phyloP scores from a whole-genome alignment of 64 coral and sea anemone genomes.

The Montipora foliosa region DNA sequence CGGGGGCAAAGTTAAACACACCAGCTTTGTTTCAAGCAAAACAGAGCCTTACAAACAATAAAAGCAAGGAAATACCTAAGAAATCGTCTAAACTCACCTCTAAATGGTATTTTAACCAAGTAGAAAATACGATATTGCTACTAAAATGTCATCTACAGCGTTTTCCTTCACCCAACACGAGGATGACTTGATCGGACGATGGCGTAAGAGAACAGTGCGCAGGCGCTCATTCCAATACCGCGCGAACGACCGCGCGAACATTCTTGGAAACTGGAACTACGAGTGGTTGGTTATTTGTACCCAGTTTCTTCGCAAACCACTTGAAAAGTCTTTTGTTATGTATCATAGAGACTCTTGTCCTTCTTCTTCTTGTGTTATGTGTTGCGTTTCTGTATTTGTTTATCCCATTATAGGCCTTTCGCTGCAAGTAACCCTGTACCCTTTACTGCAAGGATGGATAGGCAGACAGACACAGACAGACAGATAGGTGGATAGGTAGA shows the following conservation, averaged over 20 bases:
- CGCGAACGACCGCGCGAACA: not conserved
- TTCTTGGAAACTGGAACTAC: constrained; percentile 12
- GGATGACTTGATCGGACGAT: constrained; percentile 81
- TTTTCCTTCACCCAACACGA: constrained; percentile 73
- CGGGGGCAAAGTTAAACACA: not conserved
- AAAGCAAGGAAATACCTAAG: not conserved
- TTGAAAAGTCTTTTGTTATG: too few relatives aligned
- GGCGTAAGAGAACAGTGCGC: constrained; percentile 86
- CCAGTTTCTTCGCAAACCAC: too few relatives aligned
- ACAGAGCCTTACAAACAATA: not conserved
- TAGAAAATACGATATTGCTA: constrained; percentile 3
- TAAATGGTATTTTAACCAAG: constrained; percentile 40
- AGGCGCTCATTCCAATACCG: constrained; percentile 32
- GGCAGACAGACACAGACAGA: too few relatives aligned
- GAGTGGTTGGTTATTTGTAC: too few relatives aligned
- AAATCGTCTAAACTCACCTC: not conserved
- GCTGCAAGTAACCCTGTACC: too few relatives aligned
- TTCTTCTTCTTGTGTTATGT: too few relatives aligned
- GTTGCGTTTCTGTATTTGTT: too few relatives aligned
- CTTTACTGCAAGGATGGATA: too few relatives aligned
- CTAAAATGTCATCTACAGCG: constrained; percentile 77
- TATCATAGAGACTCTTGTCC: too few relatives aligned
- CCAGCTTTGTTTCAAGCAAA: not conserved
- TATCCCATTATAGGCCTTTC: too few relatives aligned
- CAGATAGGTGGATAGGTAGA: too few relatives aligned